These are phyloP conservation scores for Tetragonisca angustula DNA, from an alignment of 2,888 invertebrate species.

Conservation along the genomic window DNA sequence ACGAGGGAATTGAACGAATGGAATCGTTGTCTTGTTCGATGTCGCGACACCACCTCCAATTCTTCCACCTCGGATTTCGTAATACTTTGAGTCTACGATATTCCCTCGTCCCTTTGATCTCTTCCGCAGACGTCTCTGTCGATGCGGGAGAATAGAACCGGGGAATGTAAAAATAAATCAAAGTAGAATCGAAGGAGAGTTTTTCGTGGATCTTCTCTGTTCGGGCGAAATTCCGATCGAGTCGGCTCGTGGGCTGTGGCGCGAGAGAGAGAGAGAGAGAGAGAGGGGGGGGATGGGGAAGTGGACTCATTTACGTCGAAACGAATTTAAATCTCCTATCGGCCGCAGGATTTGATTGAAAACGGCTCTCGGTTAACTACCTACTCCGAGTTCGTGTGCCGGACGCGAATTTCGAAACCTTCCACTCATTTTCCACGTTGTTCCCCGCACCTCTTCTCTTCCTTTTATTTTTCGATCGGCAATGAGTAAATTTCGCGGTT, in stretches of 20 bases:
- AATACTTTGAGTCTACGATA: not conserved
- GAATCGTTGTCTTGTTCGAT: not conserved
- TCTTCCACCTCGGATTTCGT: not conserved
- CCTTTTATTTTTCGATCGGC: not conserved
- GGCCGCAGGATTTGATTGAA: constrained; percentile 61
- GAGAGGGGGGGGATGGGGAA: constrained; percentile 15
- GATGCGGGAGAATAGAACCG: not conserved
- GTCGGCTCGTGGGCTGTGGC: not conserved
- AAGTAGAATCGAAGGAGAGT: not conserved
- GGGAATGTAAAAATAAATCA: not conserved
- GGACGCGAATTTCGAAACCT: constrained; percentile 44
- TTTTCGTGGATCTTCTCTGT: not conserved
- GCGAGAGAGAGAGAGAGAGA: not conserved
- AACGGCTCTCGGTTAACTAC: constrained; percentile 42
- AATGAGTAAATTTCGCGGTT: not conserved
- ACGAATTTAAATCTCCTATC: constrained; percentile 56
- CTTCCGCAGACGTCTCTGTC: too few relatives aligned
- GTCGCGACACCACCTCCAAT: not conserved
- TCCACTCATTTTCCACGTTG: constrained; percentile 43
- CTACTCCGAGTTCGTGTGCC: constrained; percentile 10
- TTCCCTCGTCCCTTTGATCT: not conserved
- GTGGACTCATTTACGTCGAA: constrained; percentile 58
- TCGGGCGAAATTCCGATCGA: constrained; percentile 21
- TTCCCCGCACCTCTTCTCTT: not conserved
- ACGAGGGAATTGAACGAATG: not conserved